phyloP scores from a whole-genome alignment of 2,888 invertebrate genomes.

The Teinopalpus imperialis region DNA sequence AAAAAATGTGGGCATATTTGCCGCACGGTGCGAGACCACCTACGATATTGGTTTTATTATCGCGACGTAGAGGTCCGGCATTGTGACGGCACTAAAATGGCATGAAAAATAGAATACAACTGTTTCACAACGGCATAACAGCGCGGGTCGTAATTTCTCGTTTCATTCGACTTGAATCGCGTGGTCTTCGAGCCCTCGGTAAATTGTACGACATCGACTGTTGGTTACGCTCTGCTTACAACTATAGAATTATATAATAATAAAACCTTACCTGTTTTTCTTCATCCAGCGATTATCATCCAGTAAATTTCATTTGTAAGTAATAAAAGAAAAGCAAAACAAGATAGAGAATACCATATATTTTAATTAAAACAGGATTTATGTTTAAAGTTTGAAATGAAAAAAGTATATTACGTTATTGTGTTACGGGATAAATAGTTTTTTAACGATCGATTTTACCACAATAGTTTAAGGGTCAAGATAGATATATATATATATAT shows the following conservation, averaged over 20 bases:
- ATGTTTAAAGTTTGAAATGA: too few relatives aligned
- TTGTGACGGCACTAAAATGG: constrained; percentile 43
- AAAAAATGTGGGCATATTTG: constrained; percentile 64
- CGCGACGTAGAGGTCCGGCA: constrained; percentile 43
- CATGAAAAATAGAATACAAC: constrained; percentile 47
- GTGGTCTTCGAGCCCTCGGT: constrained; percentile 6
- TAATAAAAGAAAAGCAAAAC: background rate
- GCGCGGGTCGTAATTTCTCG: constrained; percentile 31
- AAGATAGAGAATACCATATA: background rate
- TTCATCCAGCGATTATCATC: constrained; percentile 9
- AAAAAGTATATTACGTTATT: too few relatives aligned
- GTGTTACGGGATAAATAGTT: too few relatives aligned
- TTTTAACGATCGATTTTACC: too few relatives aligned
- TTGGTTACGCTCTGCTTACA: constrained; percentile 18
- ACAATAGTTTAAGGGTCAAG: too few relatives aligned
- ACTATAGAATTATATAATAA: constrained; percentile 11
- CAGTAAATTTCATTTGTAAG: constrained; percentile 11
- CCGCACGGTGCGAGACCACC: constrained; percentile 62
- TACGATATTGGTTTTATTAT: constrained; percentile 61
- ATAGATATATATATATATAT: too few relatives aligned
- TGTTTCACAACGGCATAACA: constrained; percentile 29
- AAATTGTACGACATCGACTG: constrained; percentile 17
- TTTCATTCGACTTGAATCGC: constrained; percentile 20
- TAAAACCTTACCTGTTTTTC: background rate
- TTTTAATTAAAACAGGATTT: constrained; percentile 1